These are phyloP conservation scores for Hydrolagus colliei DNA, from an alignment of 2,797 vertebrate genomes.

Conservation along the genomic window DNA sequence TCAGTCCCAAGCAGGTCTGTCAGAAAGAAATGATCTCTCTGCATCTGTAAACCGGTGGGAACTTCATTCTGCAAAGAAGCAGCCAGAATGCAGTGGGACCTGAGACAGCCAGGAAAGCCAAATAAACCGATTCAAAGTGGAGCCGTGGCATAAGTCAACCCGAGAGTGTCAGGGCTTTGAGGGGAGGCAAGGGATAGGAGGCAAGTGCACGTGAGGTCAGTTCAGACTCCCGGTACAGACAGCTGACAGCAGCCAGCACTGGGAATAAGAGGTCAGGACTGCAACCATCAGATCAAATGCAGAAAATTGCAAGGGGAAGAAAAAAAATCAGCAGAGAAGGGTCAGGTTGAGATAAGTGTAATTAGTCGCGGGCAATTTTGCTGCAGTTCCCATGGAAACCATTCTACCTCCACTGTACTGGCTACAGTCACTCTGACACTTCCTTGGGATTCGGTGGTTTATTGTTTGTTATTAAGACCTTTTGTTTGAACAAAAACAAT, in stretches of 20 bases:
- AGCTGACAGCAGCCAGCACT: background rate
- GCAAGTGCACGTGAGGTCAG: background rate
- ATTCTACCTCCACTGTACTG: background rate
- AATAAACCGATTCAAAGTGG: background rate
- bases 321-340: background rate
- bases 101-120: background rate
- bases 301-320: background rate
- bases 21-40: background rate
- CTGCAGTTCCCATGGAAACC: slow-evolving; percentile 27
- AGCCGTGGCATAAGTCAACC: background rate
- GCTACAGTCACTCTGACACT: background rate
- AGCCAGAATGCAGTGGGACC: background rate
- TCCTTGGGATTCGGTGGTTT: background rate
- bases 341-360: slow-evolving; percentile 16
- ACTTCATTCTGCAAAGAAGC: background rate
- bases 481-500: background rate
- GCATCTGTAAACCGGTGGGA: background rate
- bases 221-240: background rate
- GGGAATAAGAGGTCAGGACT: background rate
- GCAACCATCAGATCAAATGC: background rate
- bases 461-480: slow-evolving; percentile 11
- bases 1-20: background rate
- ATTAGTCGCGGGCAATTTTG: slow-evolving; percentile 28
- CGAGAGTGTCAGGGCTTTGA: background rate
- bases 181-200: background rate